Evolutionary conservation across 1,140 invertebrate species (phyloP).

Genomic region (Brachionus calyciflorus): DNA sequence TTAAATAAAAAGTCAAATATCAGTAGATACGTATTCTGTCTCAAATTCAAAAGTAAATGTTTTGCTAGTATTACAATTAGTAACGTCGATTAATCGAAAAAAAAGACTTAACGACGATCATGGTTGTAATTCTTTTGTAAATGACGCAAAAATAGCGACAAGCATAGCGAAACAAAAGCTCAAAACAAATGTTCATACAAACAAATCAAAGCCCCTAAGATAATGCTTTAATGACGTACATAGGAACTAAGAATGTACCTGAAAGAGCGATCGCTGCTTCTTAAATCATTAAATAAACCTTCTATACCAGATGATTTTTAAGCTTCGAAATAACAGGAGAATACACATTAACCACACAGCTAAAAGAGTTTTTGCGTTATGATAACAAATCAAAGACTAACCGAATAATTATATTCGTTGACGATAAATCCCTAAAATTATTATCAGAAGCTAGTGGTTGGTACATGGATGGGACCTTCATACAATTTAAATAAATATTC

Average conservation of each 20-base stretch:
- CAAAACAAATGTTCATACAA: neutral
- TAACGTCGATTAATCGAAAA: neutral
- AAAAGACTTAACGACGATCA: constrained; percentile 11
- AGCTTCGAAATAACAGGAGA: neutral
- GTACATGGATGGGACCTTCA: constrained; percentile 21
- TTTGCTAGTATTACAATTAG: constrained; percentile 5
- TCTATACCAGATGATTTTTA: neutral
- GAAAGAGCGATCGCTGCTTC: neutral
- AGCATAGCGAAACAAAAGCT: no score
- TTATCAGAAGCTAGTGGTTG: neutral
- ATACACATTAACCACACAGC: neutral
- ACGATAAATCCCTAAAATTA: neutral
- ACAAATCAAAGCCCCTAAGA: neutral
- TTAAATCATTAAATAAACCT: neutral
- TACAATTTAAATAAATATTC: constrained; percentile 13
- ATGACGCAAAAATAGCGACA: constrained; percentile 19
- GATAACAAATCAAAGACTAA: constrained; percentile 2
- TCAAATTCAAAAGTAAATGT: no score
- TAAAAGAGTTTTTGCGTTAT: neutral
- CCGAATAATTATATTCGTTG: neutral
- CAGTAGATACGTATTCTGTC: no score
- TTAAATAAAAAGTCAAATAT: no score
- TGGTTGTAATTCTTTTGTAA: neutral
- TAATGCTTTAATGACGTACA: neutral
- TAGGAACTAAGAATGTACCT: neutral